phyloP scores from a whole-genome alignment of 2,888 invertebrate genomes.

The Bombylius major region DNA sequence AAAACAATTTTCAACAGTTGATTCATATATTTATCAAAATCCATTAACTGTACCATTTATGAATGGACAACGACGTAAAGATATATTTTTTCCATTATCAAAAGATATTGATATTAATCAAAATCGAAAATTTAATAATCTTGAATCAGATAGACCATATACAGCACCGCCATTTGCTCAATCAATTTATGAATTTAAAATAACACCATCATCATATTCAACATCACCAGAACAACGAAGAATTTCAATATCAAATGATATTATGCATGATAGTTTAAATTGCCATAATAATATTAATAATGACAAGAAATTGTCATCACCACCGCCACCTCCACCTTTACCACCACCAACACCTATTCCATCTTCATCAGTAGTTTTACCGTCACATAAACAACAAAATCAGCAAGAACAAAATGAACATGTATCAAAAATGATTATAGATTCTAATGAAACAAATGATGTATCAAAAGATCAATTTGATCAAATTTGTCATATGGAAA shows the following conservation, averaged over 20 bases:
- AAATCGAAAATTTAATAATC: background rate
- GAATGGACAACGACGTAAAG: background rate
- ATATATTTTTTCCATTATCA: background rate
- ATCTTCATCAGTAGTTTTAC: too few relatives aligned
- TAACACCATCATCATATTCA: background rate
- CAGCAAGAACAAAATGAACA: background rate
- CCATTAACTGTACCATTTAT: constrained; percentile 28
- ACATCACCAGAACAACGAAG: background rate
- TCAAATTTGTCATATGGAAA: background rate
- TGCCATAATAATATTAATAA: too few relatives aligned
- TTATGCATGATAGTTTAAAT: background rate
- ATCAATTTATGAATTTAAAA: constrained; percentile 3
- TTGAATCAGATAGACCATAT: constrained; percentile 2
- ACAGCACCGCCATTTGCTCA: constrained; percentile 3
- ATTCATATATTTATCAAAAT: constrained; percentile 31
- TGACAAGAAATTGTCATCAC: too few relatives aligned
- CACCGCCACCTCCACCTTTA: too few relatives aligned
- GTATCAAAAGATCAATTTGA: background rate
- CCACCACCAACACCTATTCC: too few relatives aligned
- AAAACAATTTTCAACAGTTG: constrained; percentile 11
- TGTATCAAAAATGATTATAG: too few relatives aligned
- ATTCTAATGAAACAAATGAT: too few relatives aligned
- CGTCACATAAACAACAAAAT: background rate
- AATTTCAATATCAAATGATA: background rate
- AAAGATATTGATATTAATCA: background rate